These are phyloP conservation scores for Drosophila gaucha DNA, from an alignment of 2,888 invertebrate genomes.

Conservation along the genomic window DNA sequence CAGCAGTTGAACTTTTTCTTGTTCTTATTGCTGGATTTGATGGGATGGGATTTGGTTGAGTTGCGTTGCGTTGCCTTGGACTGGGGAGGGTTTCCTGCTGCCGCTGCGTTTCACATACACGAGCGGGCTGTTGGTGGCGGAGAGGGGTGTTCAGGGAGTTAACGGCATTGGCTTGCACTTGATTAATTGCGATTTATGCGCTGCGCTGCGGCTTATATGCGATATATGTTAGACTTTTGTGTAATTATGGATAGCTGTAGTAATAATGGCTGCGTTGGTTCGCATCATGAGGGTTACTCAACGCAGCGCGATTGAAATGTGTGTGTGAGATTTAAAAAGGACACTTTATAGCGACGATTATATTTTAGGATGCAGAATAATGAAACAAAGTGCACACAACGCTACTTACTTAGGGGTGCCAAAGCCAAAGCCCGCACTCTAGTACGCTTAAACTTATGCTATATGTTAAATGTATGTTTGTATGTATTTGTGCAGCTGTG, in stretches of 20 bases:
- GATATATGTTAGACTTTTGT: conserved; percentile 60
- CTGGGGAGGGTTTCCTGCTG: conserved; percentile 33
- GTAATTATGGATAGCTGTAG: conserved; percentile 64
- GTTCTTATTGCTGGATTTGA: conserved; percentile 25
- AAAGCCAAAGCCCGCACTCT: conserved; percentile 46
- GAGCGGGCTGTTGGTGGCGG: background rate
- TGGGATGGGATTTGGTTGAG: conserved; percentile 20
- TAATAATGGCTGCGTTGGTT: conserved; percentile 23
- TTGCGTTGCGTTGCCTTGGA: background rate
- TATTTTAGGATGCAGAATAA: conserved; percentile 35
- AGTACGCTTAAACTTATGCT: conserved; percentile 57
- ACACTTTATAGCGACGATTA: conserved; percentile 48
- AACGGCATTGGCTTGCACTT: conserved; percentile 78
- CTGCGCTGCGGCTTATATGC: conserved; percentile 69
- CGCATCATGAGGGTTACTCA: conserved; percentile 59
- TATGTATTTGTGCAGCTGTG: conserved; percentile 37
- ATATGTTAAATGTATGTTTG: conserved; percentile 7
- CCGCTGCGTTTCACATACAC: conserved; percentile 16
- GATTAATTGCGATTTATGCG: conserved; percentile 79
- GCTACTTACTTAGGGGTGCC: conserved; percentile 40
- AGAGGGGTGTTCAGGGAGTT: conserved; percentile 39
- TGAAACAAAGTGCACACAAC: conserved; percentile 36
- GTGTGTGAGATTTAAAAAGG: conserved; percentile 46
- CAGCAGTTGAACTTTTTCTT: conserved; percentile 57
- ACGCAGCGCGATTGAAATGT: conserved; percentile 44